phyloP scores from a whole-genome alignment of 2,888 invertebrate genomes.

The Arenicola marina region DNA sequence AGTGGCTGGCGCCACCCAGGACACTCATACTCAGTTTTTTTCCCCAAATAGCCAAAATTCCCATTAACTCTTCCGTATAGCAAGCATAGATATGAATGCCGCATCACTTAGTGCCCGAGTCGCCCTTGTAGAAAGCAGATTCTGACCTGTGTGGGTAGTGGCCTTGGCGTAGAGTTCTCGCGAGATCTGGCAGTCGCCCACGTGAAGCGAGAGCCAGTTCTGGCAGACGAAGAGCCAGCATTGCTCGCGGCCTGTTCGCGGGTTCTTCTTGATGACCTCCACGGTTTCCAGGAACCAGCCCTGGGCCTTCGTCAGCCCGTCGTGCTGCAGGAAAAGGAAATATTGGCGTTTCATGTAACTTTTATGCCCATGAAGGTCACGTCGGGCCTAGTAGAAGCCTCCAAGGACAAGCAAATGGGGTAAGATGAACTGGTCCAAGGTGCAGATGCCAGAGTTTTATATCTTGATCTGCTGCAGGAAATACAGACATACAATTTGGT shows the following conservation, averaged over 20 bases:
- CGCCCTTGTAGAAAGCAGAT: too few species aligned
- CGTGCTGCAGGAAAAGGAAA: slow-evolving; percentile 44
- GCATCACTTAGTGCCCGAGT: too few species aligned
- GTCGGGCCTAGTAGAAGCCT: neutral
- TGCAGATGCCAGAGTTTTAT: too few species aligned
- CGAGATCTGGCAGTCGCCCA: slow-evolving; percentile 53
- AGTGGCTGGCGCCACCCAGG: too few species aligned
- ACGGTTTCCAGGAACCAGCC: slow-evolving; percentile 59
- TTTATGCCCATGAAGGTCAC: neutral
- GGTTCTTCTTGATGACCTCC: slow-evolving; percentile 47
- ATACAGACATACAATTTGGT: neutral
- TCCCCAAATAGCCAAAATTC: too few species aligned
- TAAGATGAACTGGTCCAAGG: too few species aligned
- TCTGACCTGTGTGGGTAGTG: slow-evolving; percentile 56
- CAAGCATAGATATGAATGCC: too few species aligned
- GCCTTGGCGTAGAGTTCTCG: slow-evolving; percentile 53
- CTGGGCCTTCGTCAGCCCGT: slow-evolving; percentile 55
- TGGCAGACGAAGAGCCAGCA: slow-evolving; percentile 57
- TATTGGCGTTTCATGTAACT: too few species aligned
- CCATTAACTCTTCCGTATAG: too few species aligned
- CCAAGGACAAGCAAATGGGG: neutral
- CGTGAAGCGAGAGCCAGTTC: slow-evolving; percentile 60
- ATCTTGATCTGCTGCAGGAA: too few species aligned
- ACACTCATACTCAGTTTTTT: too few species aligned
- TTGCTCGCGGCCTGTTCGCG: slow-evolving; percentile 39